Evolutionary conservation across 1,140 invertebrate species (phyloP).

Genomic region (Meloidogyne hapla): DNA sequence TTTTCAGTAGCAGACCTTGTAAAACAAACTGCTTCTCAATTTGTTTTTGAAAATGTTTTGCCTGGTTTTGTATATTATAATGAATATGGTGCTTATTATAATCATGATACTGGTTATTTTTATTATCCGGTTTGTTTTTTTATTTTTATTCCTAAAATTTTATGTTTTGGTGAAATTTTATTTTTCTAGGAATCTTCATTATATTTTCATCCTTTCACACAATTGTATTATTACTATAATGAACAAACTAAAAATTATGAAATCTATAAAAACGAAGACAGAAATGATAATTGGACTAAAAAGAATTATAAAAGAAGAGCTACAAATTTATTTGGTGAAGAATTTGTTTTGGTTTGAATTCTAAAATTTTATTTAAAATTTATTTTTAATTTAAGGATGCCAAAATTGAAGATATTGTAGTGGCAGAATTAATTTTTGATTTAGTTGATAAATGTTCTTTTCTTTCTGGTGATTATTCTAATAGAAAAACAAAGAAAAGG

Average conservation of each 20-base stretch:
- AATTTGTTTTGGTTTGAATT: conserved; percentile 21
- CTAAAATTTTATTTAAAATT: not conserved
- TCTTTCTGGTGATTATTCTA: conserved; percentile 12
- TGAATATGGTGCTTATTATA: conserved; percentile 15
- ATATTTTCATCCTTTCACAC: conserved; percentile 16
- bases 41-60: conserved; percentile 11
- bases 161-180: not conserved
- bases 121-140: conserved; percentile 16
- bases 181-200: conserved; percentile 7
- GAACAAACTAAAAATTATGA: conserved; percentile 7
- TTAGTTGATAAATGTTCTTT: conserved; percentile 20
- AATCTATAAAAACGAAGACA: not conserved
- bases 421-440: conserved; percentile 17
- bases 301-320: not conserved
- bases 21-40: conserved; percentile 18
- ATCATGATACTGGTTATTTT: conserved; percentile 16
- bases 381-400: not conserved
- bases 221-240: conserved; percentile 7
- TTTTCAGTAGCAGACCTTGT: conserved; percentile 21
- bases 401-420: not conserved
- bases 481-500: not conserved
- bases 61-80: conserved; percentile 6
- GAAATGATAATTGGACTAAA: conserved; percentile 7
- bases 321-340: conserved; percentile 11
- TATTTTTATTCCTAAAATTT: not conserved